Conservation (phyloP, 2,113 vertebrate genomes). For the Pluvialis apricaria region DNA sequence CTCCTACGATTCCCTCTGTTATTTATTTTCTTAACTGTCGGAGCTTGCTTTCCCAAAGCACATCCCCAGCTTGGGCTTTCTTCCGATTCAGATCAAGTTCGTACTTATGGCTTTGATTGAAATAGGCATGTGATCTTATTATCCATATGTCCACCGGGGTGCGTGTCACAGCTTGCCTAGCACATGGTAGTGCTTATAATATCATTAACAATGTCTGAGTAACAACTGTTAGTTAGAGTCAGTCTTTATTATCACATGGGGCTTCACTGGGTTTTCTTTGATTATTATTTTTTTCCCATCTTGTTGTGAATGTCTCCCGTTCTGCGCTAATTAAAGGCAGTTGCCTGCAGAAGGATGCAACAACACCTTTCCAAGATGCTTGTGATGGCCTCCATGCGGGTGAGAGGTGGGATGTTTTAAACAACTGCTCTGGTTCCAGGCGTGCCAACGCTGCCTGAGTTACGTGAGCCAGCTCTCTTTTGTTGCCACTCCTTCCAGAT, state of each 20-base stretch:
- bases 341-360: not conserved
- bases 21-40: not conserved
- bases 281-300: not conserved
- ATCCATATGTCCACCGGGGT: constrained; percentile 60
- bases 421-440: not conserved
- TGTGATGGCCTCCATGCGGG: rapidly evolving
- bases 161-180: constrained; percentile 67
- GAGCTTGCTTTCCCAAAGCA: not conserved
- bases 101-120: constrained; percentile 59
- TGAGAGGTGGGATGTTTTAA: not conserved
- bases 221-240: constrained; percentile 57
- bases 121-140: constrained; percentile 60
- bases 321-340: not conserved
- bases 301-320: not conserved
- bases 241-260: constrained; percentile 39
- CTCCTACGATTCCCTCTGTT: not conserved
- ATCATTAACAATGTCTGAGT: constrained; percentile 60
- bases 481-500: not conserved
- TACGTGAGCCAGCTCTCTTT: not conserved
- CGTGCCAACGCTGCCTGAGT: not conserved
- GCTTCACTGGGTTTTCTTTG: constrained; percentile 3
- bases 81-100: constrained; percentile 37
- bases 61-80: not conserved
- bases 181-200: constrained; percentile 66
- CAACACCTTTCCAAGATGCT: not conserved